phyloP scores from a whole-genome alignment of 1,140 invertebrate species.

The Polyergus mexicanus region DNA sequence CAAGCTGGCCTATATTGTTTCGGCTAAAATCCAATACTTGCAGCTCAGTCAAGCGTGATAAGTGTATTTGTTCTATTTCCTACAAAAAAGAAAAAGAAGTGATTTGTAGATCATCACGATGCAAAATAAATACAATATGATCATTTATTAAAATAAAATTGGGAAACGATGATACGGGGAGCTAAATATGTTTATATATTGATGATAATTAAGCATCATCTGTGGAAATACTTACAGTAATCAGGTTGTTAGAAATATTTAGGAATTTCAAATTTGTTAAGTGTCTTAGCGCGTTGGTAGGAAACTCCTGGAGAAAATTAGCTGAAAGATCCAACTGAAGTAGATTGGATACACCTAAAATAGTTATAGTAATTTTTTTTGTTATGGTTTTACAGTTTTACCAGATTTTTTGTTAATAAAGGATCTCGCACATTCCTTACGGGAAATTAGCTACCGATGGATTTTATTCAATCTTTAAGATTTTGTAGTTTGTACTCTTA shows the following conservation, averaged over 20 bases:
- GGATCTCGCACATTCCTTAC: no score
- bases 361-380: background rate
- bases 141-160: background rate
- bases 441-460: no score
- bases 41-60: constrained; percentile 89
- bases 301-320: constrained; percentile 94
- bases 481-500: no score
- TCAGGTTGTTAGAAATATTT: constrained; percentile 94
- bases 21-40: constrained; percentile 93
- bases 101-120: background rate
- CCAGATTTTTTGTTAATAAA: background rate
- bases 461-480: no score
- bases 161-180: no score
- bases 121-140: background rate
- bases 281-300: constrained; percentile 91
- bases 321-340: constrained; percentile 93
- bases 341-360: constrained; percentile 89
- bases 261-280: constrained; percentile 90
- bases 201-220: background rate
- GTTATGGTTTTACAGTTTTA: background rate
- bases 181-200: background rate
- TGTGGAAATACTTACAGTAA: constrained; percentile 88
- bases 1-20: constrained; percentile 93
- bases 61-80: constrained; percentile 90
- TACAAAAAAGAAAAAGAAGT: constrained; percentile 62